phyloP scores from a whole-genome alignment of 2,888 invertebrate species.

The Melanotus villosus region DNA sequence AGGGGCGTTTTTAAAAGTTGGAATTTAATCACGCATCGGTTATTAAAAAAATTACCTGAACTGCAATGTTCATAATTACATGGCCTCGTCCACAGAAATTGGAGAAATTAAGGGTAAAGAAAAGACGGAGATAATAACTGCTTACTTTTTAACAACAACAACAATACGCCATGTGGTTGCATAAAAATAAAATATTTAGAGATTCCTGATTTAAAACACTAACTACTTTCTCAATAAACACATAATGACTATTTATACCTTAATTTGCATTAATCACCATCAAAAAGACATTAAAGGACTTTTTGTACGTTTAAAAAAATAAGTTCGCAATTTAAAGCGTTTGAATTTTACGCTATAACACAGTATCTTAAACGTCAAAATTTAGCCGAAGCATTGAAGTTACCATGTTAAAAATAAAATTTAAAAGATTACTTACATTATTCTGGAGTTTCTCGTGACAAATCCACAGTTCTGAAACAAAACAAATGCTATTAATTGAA shows the following conservation, averaged over 20 bases:
- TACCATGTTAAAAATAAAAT: too few relatives aligned
- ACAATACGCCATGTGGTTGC: not conserved
- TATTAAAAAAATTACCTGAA: conserved; percentile 21
- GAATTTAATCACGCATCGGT: conserved; percentile 27
- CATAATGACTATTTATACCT: not conserved
- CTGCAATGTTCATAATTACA: not conserved
- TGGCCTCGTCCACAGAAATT: conserved; percentile 10
- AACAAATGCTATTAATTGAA: too few relatives aligned
- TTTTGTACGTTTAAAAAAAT: too few relatives aligned
- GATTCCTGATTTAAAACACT: not conserved
- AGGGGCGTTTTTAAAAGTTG: conserved; percentile 11
- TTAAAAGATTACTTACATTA: too few relatives aligned
- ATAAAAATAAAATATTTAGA: not conserved
- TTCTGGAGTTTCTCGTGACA: too few relatives aligned
- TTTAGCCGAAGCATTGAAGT: too few relatives aligned
- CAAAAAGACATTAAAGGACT: not conserved
- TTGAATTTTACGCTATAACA: too few relatives aligned
- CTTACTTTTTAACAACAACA: conserved; percentile 3
- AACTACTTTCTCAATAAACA: not conserved
- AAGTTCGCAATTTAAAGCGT: too few relatives aligned
- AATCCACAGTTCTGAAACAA: too few relatives aligned
- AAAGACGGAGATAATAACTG: conserved; percentile 10
- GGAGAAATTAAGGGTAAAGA: conserved; percentile 8
- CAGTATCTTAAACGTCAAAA: too few relatives aligned
- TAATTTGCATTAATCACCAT: not conserved